A percentile compares a stretch with the other conserved stretches of the same genome.
Conservation (phyloP, 2,888 invertebrate genomes). For the Aphodius granarius region DNA sequence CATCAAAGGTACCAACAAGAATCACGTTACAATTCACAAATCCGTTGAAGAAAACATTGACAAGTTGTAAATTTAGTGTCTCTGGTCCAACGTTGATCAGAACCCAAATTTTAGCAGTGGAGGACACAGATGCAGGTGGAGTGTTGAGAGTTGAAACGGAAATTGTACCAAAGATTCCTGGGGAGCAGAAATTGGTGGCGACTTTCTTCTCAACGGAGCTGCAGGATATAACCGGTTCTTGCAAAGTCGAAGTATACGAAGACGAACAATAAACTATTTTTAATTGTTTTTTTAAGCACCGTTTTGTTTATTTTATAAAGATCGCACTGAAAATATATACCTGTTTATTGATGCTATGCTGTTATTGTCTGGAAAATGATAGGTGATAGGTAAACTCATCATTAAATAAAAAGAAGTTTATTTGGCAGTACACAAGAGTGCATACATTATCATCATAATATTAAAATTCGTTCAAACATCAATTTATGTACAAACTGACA, state of each 20-base stretch:
- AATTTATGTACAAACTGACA: constrained; percentile 19
- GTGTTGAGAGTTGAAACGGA: constrained; percentile 59
- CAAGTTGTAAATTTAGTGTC: constrained; percentile 69
- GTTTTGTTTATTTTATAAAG: background rate
- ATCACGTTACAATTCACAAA: constrained; percentile 68
- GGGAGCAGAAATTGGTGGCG: constrained; percentile 68
- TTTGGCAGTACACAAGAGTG: constrained; percentile 34
- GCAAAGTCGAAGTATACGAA: constrained; percentile 58
- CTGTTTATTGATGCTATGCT: too few species aligned
- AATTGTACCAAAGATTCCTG: constrained; percentile 64
- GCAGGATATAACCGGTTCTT: constrained; percentile 70
- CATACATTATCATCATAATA: constrained; percentile 23
- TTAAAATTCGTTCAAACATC: constrained; percentile 26
- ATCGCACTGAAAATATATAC: background rate
- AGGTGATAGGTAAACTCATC: constrained; percentile 5
- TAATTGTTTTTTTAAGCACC: background rate
- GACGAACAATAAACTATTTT: constrained; percentile 22
- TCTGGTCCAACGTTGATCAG: constrained; percentile 69
- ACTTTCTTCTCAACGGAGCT: constrained; percentile 72
- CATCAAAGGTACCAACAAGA: constrained; percentile 58
- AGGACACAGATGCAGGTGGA: constrained; percentile 60
- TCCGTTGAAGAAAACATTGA: constrained; percentile 66
- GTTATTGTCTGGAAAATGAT: background rate
- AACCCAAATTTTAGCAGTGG: constrained; percentile 60
- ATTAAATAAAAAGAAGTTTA: constrained; percentile 34